Conservation (phyloP, 1,140 invertebrate genomes). For the Nasonia longicornis region DNA sequence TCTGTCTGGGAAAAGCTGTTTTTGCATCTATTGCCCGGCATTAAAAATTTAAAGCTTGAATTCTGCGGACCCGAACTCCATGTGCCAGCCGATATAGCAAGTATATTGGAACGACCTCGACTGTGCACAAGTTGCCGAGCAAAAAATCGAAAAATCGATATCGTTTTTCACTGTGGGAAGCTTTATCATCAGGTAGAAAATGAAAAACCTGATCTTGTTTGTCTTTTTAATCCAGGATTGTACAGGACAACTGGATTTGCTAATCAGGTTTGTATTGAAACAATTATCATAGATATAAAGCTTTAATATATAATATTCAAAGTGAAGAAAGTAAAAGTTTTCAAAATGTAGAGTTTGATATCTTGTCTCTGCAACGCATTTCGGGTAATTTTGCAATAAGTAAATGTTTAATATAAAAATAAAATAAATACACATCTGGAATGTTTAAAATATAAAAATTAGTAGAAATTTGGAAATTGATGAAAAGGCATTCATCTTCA, state of each 20-base stretch:
- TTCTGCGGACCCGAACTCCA: conserved; percentile 77
- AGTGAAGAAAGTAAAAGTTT: too few species aligned
- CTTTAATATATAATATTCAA: too few species aligned
- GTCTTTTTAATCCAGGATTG: conserved; percentile 79
- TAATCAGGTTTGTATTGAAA: conserved; percentile 31
- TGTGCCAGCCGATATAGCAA: conserved; percentile 68
- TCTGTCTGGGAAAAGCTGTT: conserved; percentile 80
- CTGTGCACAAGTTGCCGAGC: conserved; percentile 68
- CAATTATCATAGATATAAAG: too few species aligned
- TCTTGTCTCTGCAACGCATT: too few species aligned
- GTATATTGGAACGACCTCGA: conserved; percentile 67
- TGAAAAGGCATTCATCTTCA: too few species aligned
- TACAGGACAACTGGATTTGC: conserved; percentile 74
- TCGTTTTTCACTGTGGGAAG: conserved; percentile 70
- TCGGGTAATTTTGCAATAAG: too few species aligned
- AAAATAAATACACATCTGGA: too few species aligned
- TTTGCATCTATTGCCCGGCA: conserved; percentile 72
- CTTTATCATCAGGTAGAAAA: conserved; percentile 74
- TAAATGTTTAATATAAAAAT: too few species aligned
- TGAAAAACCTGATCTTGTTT: conserved; percentile 72
- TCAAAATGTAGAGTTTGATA: too few species aligned
- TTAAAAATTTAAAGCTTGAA: conserved; percentile 71
- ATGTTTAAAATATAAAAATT: too few species aligned
- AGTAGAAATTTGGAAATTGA: too few species aligned
- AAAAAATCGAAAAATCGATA: conserved; percentile 64